Conservation (phyloP, 2,113 vertebrate genomes). For the Sprattus sprattus region DNA sequence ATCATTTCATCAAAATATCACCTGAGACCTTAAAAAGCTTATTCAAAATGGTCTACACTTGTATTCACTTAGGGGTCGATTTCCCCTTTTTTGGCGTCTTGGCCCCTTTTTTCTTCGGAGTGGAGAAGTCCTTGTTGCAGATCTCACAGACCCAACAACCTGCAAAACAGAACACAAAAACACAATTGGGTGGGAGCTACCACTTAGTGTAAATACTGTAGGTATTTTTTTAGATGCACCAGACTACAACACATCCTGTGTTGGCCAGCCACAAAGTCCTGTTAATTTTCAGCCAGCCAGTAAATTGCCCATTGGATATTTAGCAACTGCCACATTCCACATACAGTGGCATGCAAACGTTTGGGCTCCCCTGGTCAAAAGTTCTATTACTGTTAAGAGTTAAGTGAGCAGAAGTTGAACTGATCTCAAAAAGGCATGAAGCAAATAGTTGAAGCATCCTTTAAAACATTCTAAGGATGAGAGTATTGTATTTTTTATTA, state of each 20-base stretch:
- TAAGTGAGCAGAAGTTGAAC: no score
- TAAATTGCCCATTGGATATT: not conserved
- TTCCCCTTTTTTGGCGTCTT: conserved; percentile 88
- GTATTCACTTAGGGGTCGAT: conserved; percentile 55
- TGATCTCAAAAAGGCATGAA: no score
- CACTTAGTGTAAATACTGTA: conserved; percentile 43
- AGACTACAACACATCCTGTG: not conserved
- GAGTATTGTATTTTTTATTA: no score
- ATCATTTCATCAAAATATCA: conserved; percentile 18
- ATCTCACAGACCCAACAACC: conserved; percentile 97
- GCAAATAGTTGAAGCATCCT: no score
- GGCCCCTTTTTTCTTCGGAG: conserved; percentile 86
- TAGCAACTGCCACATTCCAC: not conserved
- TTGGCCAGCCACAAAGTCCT: conserved; percentile 1
- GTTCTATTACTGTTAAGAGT: no score
- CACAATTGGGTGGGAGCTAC: conserved; percentile 38
- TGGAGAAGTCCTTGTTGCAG: conserved; percentile 82
- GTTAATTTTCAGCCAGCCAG: conserved; percentile 2
- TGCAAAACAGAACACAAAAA: conserved; percentile 61
- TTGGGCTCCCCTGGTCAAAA: no score
- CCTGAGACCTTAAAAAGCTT: not conserved
- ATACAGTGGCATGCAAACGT: not conserved
- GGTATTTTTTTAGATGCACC: not conserved
- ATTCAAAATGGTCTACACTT: not conserved
- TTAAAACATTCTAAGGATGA: no score